Evolutionary conservation across 2,797 vertebrate genomes (phyloP).

Genomic region (Leptatherina wallacei): DNA sequence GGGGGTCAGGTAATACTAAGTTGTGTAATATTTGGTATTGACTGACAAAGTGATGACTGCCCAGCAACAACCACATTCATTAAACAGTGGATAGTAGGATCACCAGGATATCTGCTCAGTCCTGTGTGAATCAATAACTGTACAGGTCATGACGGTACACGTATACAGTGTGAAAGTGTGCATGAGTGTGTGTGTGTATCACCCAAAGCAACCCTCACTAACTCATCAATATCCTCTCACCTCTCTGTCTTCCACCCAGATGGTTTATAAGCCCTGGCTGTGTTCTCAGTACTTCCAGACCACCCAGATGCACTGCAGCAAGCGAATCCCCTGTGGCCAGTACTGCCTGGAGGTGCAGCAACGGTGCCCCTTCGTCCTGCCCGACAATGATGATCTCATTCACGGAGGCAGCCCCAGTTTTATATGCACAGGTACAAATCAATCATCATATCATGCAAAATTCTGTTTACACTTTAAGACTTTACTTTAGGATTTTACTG

Average conservation of each 20-base stretch:
- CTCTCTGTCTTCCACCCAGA: slow-evolving; percentile 79
- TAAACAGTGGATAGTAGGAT: slow-evolving; percentile 52
- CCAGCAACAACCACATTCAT: slow-evolving; percentile 51
- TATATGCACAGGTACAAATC: slow-evolving; percentile 95
- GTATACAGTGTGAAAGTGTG: slow-evolving; percentile 13
- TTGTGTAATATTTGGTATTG: slow-evolving; percentile 29
- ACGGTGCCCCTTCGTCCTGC: slow-evolving; percentile 97
- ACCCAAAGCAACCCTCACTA: slow-evolving; percentile 38
- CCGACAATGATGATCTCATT: slow-evolving; percentile 98
- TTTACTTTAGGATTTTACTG: background rate
- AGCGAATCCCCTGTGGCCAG: slow-evolving; percentile 97
- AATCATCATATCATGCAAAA: background rate
- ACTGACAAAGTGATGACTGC: slow-evolving; percentile 44
- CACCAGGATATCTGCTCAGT: slow-evolving; percentile 51
- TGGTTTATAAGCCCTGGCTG: slow-evolving; percentile 99
- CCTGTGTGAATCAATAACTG: slow-evolving; percentile 55
- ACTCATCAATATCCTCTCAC: slow-evolving; percentile 66
- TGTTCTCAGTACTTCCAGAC: slow-evolving; percentile 99
- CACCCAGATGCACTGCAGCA: slow-evolving; percentile 97
- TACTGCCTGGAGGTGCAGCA: slow-evolving; percentile 99
- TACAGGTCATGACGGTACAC: slow-evolving; percentile 62
- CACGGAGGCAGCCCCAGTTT: slow-evolving; percentile 99
- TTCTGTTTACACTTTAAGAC: background rate
- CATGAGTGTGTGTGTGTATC: slow-evolving; percentile 29
- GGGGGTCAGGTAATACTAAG: slow-evolving; percentile 13